These are phyloP conservation scores for Phaetusa simplex DNA, from an alignment of 2,113 vertebrate species.

Conservation along the genomic window DNA sequence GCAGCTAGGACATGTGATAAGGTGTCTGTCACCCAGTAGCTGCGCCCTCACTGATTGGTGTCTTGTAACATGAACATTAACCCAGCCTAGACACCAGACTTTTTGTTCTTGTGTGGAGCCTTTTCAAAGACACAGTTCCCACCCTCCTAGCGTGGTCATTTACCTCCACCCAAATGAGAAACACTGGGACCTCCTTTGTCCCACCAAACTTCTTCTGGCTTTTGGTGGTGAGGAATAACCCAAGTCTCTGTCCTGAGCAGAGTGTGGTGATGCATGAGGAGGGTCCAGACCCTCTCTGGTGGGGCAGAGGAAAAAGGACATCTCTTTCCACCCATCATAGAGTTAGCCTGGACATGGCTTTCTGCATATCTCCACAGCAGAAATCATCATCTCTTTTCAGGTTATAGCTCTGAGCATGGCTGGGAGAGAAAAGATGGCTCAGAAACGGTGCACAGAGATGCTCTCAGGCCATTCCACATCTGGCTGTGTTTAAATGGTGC, in stretches of 20 bases:
- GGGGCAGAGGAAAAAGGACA: not conserved
- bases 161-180: not conserved
- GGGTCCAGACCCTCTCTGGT: not conserved
- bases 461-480: not conserved
- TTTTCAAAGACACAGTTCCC: not conserved
- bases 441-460: not conserved
- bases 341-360: not conserved
- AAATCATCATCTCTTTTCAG: not conserved
- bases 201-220: not conserved
- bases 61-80: not conserved
- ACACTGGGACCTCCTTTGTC: not conserved
- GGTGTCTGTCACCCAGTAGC: not conserved
- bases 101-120: not conserved
- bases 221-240: not conserved
- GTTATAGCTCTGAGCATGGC: not conserved
- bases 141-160: not conserved
- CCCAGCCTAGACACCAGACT: not conserved
- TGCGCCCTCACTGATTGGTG: not conserved
- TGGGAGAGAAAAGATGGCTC: not conserved
- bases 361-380: not conserved
- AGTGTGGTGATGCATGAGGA: not conserved
- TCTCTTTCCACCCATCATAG: not conserved
- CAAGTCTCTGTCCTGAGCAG: not conserved
- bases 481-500: not conserved
- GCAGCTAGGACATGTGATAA: not conserved